A percentile compares a stretch with the other conserved stretches of the same genome.
Conservation (phyloP, 2,797 vertebrate species). For the Melanotaenia pygmaea region DNA sequence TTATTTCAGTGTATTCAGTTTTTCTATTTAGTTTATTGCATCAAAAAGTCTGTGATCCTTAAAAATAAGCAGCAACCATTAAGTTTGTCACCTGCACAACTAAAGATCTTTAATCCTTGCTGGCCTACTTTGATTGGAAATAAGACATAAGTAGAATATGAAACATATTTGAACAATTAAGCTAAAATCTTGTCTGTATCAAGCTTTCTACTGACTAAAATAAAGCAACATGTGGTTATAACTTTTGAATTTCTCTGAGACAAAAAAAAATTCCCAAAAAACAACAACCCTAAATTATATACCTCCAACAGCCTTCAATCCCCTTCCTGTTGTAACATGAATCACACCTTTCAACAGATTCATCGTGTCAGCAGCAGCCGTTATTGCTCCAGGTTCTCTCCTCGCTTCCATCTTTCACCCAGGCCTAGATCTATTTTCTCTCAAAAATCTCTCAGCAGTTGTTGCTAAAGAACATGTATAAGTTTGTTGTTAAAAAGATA, state of each 20-base stretch:
- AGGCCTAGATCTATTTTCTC: neutral
- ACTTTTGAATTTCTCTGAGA: neutral
- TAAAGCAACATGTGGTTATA: neutral
- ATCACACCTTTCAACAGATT: slow-evolving; percentile 8
- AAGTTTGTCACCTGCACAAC: no score
- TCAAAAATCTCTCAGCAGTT: slow-evolving; percentile 8
- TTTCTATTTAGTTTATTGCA: no score
- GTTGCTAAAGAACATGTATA: slow-evolving; percentile 1
- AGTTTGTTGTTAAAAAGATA: neutral
- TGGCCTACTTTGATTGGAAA: neutral
- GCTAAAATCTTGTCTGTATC: neutral
- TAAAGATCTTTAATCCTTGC: no score
- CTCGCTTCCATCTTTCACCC: slow-evolving; percentile 10
- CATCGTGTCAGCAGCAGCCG: slow-evolving; percentile 1
- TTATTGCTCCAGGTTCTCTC: neutral
- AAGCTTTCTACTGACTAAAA: neutral
- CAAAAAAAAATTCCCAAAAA: neutral
- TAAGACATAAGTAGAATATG: no score
- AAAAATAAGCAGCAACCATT: no score
- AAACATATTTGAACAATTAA: no score
- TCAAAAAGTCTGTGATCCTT: no score
- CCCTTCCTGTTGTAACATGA: neutral
- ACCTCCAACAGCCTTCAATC: neutral
- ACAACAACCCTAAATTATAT: neutral
- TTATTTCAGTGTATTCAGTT: no score